These are phyloP conservation scores for Standfussiana lucernea DNA, from an alignment of 2,888 invertebrate genomes.

Conservation along the genomic window DNA sequence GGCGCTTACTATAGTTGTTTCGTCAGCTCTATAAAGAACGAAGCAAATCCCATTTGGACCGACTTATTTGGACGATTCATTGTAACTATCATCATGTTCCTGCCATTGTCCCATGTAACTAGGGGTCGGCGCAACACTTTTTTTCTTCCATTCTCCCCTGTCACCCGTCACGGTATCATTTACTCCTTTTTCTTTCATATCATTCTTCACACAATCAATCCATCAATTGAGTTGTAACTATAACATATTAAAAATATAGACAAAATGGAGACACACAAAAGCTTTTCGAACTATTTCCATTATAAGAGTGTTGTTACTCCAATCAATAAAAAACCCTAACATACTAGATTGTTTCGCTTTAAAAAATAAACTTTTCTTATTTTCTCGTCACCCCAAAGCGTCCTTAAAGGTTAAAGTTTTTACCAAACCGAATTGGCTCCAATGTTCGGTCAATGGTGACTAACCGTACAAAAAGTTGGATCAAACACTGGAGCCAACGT, in stretches of 20 bases:
- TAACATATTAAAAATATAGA: neutral
- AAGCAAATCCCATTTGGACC: neutral
- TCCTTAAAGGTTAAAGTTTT: constrained; percentile 72
- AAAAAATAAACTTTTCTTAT: constrained; percentile 84
- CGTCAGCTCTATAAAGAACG: neutral
- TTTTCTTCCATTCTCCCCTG: too few relatives aligned
- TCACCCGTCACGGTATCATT: too few relatives aligned
- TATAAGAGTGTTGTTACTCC: constrained; percentile 5
- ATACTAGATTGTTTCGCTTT: constrained; percentile 78
- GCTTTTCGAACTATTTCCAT: constrained; percentile 5
- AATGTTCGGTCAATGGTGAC: constrained; percentile 27
- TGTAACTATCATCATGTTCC: too few relatives aligned
- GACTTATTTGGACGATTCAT: neutral
- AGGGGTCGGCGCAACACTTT: too few relatives aligned
- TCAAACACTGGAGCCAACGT: constrained; percentile 6
- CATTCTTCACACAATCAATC: too few relatives aligned
- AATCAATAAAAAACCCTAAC: constrained; percentile 50
- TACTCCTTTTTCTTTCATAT: too few relatives aligned
- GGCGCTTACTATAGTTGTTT: neutral
- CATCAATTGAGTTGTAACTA: neutral
- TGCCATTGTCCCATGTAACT: too few relatives aligned
- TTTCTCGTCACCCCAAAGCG: constrained; percentile 70
- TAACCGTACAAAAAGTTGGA: neutral
- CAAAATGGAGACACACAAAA: neutral
- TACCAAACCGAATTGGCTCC: constrained; percentile 55